Conservation (phyloP, 2,113 vertebrate genomes). For the Dipodomys merriami region DNA sequence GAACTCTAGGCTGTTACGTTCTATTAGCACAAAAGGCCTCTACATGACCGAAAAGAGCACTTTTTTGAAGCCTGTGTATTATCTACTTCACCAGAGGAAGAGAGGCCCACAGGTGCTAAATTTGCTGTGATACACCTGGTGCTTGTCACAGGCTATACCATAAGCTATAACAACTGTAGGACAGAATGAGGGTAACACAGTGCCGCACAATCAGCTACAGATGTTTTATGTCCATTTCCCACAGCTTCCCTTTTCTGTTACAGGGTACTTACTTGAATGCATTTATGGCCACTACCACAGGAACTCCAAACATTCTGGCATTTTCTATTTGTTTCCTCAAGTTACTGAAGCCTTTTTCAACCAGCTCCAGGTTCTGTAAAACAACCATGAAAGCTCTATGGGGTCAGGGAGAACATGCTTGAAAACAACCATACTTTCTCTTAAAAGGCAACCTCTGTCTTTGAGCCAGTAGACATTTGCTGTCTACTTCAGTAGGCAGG, state of each 20-base stretch:
- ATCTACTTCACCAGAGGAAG: background rate
- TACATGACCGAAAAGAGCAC: background rate
- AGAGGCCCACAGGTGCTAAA: background rate
- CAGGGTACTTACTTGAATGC: slow-evolving; percentile 93
- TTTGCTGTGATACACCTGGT: rapidly evolving
- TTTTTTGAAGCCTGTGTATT: background rate
- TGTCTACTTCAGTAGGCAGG: background rate
- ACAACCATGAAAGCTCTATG: slow-evolving; percentile 7
- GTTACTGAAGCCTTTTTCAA: slow-evolving; percentile 96
- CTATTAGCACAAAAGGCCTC: slow-evolving; percentile 15
- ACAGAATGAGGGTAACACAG: background rate
- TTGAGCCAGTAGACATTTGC: background rate
- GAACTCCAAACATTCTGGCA: slow-evolving; percentile 93
- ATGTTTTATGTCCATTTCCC: background rate
- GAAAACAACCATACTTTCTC: background rate
- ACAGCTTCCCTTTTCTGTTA: no score
- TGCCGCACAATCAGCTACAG: background rate
- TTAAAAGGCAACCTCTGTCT: background rate
- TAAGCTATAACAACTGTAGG: background rate
- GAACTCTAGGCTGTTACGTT: background rate
- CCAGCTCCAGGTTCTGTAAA: slow-evolving; percentile 92
- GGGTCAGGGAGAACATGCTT: background rate
- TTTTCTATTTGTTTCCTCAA: slow-evolving; percentile 97
- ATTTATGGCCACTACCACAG: slow-evolving; percentile 97
- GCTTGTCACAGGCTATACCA: background rate